A percentile compares a stretch with the other conserved stretches of the same genome.
phyloP scores from a whole-genome alignment of 2,797 vertebrate genomes.

The Aplochiton taeniatus region DNA sequence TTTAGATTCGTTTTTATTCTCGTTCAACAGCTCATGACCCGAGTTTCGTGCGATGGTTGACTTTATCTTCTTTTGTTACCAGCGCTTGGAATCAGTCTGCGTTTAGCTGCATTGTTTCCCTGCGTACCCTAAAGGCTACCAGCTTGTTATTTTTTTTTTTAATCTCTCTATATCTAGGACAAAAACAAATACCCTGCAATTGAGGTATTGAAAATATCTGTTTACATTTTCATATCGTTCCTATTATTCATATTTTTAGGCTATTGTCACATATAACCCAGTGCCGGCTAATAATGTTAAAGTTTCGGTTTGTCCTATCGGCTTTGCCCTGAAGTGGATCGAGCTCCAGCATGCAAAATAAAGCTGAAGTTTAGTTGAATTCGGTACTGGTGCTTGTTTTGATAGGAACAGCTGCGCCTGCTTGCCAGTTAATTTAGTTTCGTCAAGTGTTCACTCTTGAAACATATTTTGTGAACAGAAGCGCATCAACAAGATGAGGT shows the following conservation, averaged over 20 bases:
- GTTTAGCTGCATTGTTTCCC: conserved; percentile 60
- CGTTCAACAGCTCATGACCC: conserved; percentile 2
- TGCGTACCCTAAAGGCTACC: conserved; percentile 33
- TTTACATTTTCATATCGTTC: neutral
- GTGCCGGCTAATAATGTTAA: neutral
- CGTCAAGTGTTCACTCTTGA: conserved; percentile 9
- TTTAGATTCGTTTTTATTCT: conserved; percentile 4
- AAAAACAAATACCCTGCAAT: neutral
- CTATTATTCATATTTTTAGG: neutral
- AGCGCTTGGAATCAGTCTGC: conserved; percentile 45
- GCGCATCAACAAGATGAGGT: conserved; percentile 62
- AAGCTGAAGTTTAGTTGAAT: conserved; percentile 70
- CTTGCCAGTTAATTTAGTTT: conserved; percentile 20
- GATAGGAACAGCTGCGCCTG: conserved; percentile 46
- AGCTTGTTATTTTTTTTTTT: neutral
- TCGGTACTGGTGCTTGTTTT: conserved; percentile 37
- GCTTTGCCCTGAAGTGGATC: conserved; percentile 36
- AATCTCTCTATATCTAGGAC: neutral
- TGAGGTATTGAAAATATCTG: neutral
- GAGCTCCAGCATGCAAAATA: conserved; percentile 37
- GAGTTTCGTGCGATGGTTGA: conserved; percentile 3
- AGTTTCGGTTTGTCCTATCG: conserved; percentile 11
- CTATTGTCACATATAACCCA: neutral
- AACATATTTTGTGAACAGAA: conserved; percentile 28
- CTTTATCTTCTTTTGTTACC: conserved; percentile 13